phyloP scores from a whole-genome alignment of 1,140 invertebrate genomes.

The Pachypsylla venusta region DNA sequence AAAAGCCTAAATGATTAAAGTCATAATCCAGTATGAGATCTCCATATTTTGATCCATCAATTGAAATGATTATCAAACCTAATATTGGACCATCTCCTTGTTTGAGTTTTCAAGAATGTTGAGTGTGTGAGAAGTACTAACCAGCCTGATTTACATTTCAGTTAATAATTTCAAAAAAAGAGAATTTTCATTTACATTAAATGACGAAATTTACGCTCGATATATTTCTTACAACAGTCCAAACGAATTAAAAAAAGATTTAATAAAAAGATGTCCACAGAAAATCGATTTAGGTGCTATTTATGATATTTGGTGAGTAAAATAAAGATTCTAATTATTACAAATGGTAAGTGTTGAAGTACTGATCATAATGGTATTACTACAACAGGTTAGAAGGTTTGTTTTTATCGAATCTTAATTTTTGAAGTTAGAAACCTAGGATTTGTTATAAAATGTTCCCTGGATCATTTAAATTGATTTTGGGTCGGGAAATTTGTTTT shows the following conservation, averaged over 20 bases:
- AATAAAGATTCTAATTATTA: too few species aligned
- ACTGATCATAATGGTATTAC: not conserved
- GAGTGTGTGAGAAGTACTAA: not conserved
- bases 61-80: too few species aligned
- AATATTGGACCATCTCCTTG: too few species aligned
- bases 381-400: not conserved
- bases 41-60: too few species aligned
- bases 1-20: too few species aligned
- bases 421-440: too few species aligned
- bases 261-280: constrained; percentile 60
- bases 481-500: not conserved
- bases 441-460: too few species aligned
- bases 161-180: constrained; percentile 49
- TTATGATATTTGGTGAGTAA: constrained; percentile 52
- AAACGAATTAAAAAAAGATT: constrained; percentile 64
- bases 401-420: not conserved
- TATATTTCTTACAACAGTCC: constrained; percentile 74
- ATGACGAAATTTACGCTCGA: constrained; percentile 85
- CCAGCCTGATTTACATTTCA: not conserved
- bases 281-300: constrained; percentile 97
- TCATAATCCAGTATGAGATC: too few species aligned
- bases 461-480: too few species aligned
- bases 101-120: not conserved
- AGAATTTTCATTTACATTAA: constrained; percentile 92
- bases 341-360: too few species aligned